Evolutionary conservation across 2,888 invertebrate species (phyloP).

Genomic region (Caenorhabditis auriculariae): DNA sequence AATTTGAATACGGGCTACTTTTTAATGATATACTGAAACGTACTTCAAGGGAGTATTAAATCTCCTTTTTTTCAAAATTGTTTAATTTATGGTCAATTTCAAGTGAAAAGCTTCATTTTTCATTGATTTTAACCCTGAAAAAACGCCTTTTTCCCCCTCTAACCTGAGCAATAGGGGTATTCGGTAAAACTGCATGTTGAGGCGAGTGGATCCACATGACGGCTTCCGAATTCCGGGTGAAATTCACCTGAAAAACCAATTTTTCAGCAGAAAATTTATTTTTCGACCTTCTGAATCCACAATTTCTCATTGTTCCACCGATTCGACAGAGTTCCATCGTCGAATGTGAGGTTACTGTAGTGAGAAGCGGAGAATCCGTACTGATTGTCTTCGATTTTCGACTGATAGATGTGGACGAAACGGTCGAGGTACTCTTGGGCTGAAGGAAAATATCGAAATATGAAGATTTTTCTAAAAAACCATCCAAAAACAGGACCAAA

Average conservation of each 20-base stretch:
- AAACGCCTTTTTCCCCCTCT: too few species aligned
- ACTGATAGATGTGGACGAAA: conserved; percentile 59
- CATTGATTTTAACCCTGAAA: too few species aligned
- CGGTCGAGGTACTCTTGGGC: conserved; percentile 62
- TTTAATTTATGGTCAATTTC: too few species aligned
- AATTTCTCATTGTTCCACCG: conserved; percentile 58
- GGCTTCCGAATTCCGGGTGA: conserved; percentile 57
- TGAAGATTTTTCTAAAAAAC: conserved; percentile 8
- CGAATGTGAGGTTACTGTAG: conserved; percentile 68
- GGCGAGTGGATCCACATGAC: conserved; percentile 63
- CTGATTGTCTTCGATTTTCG: conserved; percentile 69
- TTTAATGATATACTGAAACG: too few species aligned
- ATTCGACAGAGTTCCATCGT: conserved; percentile 55
- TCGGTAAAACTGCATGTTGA: conserved; percentile 56
- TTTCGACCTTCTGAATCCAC: conserved; percentile 57
- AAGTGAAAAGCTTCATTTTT: too few species aligned
- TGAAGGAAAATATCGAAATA: conserved; percentile 13
- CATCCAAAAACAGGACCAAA: conserved; percentile 58
- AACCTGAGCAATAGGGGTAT: conserved; percentile 77
- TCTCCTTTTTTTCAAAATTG: too few species aligned
- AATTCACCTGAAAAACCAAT: conserved; percentile 44
- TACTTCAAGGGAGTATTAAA: too few species aligned
- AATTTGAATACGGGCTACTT: too few species aligned
- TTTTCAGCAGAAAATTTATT: neutral
- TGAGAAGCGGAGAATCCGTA: conserved; percentile 79